These are phyloP conservation scores for Enoplosus armatus DNA, from an alignment of 2,797 vertebrate species.

Conservation along the genomic window DNA sequence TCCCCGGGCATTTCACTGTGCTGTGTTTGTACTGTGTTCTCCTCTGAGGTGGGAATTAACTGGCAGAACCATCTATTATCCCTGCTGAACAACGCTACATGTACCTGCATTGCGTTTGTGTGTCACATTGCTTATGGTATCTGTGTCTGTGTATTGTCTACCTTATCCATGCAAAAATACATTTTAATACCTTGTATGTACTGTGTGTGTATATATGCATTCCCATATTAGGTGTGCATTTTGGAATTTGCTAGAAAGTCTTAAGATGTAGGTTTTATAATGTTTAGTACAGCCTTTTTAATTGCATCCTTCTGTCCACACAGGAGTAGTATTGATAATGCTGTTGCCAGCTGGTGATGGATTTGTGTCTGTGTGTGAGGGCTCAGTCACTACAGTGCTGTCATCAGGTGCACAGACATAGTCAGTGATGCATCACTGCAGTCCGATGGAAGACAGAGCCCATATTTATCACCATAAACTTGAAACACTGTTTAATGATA, in stretches of 20 bases:
- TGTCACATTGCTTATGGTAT: neutral
- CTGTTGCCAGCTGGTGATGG: conserved; percentile 2
- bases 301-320: neutral
- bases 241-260: neutral
- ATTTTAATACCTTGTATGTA: neutral
- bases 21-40: conserved; percentile 25
- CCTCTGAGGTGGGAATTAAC: conserved; percentile 27
- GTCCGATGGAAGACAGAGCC: neutral
- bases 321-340: neutral
- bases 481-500: neutral
- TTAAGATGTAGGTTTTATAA: neutral
- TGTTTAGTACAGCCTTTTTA: neutral
- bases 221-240: neutral
- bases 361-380: neutral
- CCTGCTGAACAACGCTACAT: neutral
- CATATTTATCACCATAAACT: neutral
- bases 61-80: conserved; percentile 31
- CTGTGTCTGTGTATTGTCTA: neutral
- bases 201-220: neutral
- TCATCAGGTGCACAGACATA: neutral
- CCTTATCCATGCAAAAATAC: neutral
- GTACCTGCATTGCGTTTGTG: neutral
- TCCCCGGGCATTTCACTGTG: conserved; percentile 17
- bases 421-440: neutral
- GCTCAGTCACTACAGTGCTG: neutral